Conservation (phyloP, 2,113 vertebrate species). For the Argyrosomus japonicus region DNA sequence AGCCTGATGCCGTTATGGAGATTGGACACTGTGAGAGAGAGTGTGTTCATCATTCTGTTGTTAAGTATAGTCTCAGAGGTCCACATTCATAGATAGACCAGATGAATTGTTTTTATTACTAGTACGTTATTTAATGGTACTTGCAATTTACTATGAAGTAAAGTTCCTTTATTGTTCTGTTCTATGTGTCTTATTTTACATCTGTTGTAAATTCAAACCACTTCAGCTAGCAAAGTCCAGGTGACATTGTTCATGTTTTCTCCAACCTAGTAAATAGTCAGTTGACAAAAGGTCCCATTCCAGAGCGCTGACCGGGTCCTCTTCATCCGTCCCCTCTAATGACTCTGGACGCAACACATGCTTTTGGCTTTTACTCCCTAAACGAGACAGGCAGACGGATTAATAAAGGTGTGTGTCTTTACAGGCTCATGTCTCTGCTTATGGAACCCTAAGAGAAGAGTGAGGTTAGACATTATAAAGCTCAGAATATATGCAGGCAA, state of each 20-base stretch:
- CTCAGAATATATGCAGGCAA: too few relatives aligned
- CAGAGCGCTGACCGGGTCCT: conserved; percentile 93
- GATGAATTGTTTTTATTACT: not conserved
- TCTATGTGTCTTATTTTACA: not conserved
- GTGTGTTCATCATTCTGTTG: not conserved
- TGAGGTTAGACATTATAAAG: not conserved
- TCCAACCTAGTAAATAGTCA: conserved; percentile 91
- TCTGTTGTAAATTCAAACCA: not conserved
- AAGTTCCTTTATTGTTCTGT: not conserved
- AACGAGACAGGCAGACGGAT: conserved; percentile 33
- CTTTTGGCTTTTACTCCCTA: conserved; percentile 94
- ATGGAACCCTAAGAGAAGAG: conserved; percentile 18
- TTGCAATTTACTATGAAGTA: not conserved
- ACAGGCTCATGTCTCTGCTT: not conserved
- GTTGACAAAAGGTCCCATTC: conserved; percentile 97
- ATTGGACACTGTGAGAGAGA: conserved; percentile 86
- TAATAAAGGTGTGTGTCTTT: not conserved
- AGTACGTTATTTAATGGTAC: not conserved
- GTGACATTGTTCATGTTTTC: not conserved
- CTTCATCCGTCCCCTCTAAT: conserved; percentile 95
- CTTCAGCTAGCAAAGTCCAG: not conserved
- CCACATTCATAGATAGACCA: not conserved
- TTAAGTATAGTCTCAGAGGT: not conserved
- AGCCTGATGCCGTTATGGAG: conserved; percentile 93
- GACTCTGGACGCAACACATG: conserved; percentile 94